phyloP scores from a whole-genome alignment of 2,113 vertebrate genomes.

The Carettochelys insculpta region DNA sequence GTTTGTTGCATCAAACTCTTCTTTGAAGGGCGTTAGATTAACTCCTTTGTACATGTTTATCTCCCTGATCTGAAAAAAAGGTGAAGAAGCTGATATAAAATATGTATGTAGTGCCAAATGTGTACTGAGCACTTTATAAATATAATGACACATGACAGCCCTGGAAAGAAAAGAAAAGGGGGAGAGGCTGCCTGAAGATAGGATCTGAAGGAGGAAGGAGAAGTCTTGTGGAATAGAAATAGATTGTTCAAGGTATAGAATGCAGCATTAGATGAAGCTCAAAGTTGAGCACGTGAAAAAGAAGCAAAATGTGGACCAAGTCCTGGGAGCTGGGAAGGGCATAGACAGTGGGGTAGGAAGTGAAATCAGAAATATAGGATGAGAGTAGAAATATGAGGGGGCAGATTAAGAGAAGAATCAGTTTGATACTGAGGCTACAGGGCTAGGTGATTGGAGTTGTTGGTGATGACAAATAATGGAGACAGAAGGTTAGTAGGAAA shows the following conservation, averaged over 20 bases:
- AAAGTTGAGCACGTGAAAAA: not conserved
- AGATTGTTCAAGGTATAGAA: not conserved
- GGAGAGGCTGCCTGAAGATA: not conserved
- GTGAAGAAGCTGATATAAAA: not conserved
- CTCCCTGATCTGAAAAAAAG: slow-evolving; percentile 79
- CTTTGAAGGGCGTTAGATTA: slow-evolving; percentile 80
- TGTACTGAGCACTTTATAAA: not conserved
- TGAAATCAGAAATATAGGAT: not conserved
- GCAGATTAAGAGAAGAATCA: not conserved
- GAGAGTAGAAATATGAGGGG: not conserved
- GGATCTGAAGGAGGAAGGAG: not conserved
- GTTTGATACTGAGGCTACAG: not conserved
- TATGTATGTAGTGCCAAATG: not conserved
- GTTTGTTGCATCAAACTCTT: slow-evolving; percentile 79
- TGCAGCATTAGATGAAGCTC: not conserved
- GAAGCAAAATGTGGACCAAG: not conserved
- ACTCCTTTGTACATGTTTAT: slow-evolving; percentile 84
- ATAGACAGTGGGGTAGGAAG: not conserved
- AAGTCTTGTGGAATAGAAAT: not conserved
- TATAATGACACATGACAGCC: not conserved
- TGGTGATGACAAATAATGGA: not conserved
- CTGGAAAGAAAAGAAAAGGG: not conserved
- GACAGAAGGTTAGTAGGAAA: not conserved
- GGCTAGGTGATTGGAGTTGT: not conserved
- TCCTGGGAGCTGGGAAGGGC: not conserved